These are phyloP conservation scores for Podabrus alpinus DNA, from an alignment of 2,888 invertebrate species.

Conservation along the genomic window DNA sequence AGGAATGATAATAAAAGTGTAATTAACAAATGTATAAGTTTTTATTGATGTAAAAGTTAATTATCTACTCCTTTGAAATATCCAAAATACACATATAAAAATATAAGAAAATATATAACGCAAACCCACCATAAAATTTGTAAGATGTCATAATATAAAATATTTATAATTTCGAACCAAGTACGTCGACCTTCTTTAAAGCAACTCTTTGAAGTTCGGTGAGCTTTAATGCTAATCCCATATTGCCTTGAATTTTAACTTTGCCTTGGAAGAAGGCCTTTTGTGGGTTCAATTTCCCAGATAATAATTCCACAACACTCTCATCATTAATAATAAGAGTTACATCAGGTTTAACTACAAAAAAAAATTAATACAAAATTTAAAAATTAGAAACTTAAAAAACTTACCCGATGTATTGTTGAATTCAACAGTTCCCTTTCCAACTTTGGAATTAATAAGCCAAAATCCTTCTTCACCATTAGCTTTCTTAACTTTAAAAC, in stretches of 20 bases:
- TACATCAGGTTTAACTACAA: constrained; percentile 83
- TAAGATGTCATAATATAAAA: constrained; percentile 1
- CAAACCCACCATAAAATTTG: background rate
- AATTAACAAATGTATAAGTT: background rate
- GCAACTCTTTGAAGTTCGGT: constrained; percentile 80
- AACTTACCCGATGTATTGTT: constrained; percentile 59
- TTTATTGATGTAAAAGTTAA: background rate
- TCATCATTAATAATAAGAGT: constrained; percentile 87
- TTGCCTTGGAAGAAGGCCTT: constrained; percentile 97
- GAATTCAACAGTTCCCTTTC: constrained; percentile 83
- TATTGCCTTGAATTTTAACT: constrained; percentile 94
- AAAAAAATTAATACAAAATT: constrained; percentile 21
- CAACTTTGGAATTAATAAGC: constrained; percentile 90
- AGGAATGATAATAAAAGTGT: background rate
- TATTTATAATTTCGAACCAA: constrained; percentile 75
- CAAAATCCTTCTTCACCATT: constrained; percentile 83
- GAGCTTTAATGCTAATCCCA: constrained; percentile 94
- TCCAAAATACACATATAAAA: background rate
- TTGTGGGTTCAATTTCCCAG: constrained; percentile 91
- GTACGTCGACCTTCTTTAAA: constrained; percentile 71
- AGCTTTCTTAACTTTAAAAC: constrained; percentile 84
- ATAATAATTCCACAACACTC: constrained; percentile 85
- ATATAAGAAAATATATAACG: background rate
- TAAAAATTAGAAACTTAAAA: background rate
- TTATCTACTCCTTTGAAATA: background rate